Conservation (phyloP, 1,140 invertebrate species). For the Calliphora vicina region DNA sequence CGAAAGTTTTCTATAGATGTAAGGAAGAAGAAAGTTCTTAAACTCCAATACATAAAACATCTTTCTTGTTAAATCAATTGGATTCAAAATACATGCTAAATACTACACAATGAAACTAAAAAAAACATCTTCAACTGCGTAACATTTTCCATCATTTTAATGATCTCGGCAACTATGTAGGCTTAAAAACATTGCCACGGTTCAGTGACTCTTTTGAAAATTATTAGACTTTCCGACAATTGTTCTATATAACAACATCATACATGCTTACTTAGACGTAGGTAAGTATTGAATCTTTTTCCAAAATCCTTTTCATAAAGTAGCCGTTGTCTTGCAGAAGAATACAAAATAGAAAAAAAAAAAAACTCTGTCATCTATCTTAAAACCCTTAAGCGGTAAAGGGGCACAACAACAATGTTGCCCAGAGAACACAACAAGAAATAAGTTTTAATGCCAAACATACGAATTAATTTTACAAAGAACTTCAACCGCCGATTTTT, state of each 20-base stretch:
- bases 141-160: too few species aligned
- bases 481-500: not conserved
- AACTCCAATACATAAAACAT: too few species aligned
- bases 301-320: not conserved
- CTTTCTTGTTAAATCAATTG: too few species aligned
- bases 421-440: not conserved
- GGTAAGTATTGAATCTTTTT: too few species aligned
- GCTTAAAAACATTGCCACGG: too few species aligned
- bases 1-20: too few species aligned
- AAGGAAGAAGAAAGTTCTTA: too few species aligned
- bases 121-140: too few species aligned
- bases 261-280: too few species aligned
- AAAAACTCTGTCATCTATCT: not conserved
- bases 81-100: too few species aligned
- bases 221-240: not conserved
- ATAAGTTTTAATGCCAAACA: not conserved
- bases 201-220: not conserved
- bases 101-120: too few species aligned
- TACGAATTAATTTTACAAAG: conserved; percentile 10
- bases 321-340: not conserved
- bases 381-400: not conserved
- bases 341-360: not conserved
- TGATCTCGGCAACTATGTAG: too few species aligned
- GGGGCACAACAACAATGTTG: not conserved
- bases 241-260: not conserved